These are phyloP conservation scores for Progne subis DNA, from an alignment of 2,113 vertebrate species.

Conservation along the genomic window DNA sequence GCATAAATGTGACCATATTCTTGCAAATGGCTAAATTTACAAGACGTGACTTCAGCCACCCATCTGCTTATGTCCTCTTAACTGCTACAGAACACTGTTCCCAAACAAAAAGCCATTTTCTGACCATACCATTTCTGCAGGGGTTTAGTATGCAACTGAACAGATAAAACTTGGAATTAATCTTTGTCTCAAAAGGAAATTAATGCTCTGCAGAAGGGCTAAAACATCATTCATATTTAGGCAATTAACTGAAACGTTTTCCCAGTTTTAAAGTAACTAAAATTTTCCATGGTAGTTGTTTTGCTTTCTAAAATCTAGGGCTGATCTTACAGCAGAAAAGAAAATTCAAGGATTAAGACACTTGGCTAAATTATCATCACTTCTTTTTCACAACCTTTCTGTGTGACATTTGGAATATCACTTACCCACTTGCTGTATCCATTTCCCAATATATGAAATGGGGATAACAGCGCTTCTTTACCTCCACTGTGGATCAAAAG, in stretches of 20 bases:
- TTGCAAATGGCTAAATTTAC: background rate
- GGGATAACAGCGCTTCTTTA: background rate
- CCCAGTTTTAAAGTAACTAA: background rate
- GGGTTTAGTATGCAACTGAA: background rate
- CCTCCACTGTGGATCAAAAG: constrained; percentile 39
- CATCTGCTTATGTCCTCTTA: background rate
- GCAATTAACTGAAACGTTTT: background rate
- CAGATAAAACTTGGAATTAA: background rate
- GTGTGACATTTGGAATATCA: background rate
- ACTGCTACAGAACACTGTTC: background rate
- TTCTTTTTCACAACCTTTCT: background rate
- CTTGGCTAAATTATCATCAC: background rate
- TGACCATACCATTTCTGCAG: background rate
- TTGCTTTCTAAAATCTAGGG: background rate
- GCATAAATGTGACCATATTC: background rate
- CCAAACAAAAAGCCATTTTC: background rate
- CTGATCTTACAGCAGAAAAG: background rate
- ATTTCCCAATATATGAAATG: constrained; percentile 3
- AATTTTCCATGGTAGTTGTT: background rate
- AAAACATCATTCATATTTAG: background rate
- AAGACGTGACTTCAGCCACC: background rate
- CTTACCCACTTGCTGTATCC: background rate
- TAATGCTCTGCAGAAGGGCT: background rate
- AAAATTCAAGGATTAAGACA: background rate
- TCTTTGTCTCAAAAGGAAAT: background rate